Percentiles rank a stretch among this genome's conserved stretches.
Evolutionary conservation across 2,888 invertebrate genomes (phyloP).

Genomic region (Tipula lateralis): DNA sequence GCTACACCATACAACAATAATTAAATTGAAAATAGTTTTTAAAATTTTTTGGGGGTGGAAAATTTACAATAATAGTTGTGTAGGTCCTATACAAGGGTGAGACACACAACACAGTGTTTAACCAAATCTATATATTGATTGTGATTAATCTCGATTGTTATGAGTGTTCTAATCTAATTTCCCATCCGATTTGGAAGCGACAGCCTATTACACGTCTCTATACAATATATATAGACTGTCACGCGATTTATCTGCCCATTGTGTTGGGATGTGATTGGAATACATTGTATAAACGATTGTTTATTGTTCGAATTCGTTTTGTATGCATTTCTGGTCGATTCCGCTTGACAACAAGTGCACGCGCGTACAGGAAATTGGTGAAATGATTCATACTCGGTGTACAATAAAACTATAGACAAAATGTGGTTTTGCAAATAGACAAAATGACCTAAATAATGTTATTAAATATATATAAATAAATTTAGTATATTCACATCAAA

Average conservation of each 20-base stretch:
- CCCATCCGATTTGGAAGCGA: not conserved
- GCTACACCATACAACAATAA: not conserved
- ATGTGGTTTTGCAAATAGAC: not conserved
- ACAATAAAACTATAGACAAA: not conserved
- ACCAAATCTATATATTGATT: not conserved
- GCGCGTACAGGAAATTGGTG: not conserved
- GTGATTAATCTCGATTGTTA: not conserved
- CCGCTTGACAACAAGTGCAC: not conserved
- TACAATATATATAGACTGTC: not conserved
- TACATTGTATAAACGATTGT: not conserved
- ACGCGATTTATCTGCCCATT: not conserved
- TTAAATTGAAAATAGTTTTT: slow-evolving; percentile 11
- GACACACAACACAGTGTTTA: not conserved
- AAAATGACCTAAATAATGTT: slow-evolving; percentile 11
- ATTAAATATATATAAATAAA: slow-evolving; percentile 14
- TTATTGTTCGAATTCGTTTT: not conserved
- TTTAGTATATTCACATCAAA: not conserved
- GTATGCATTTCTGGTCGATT: not conserved
- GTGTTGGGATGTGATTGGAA: not conserved
- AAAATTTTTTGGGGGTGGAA: not conserved
- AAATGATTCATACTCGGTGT: not conserved
- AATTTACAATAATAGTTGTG: not conserved
- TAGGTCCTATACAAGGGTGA: not conserved
- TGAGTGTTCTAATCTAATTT: not conserved
- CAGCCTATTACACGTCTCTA: not conserved